Evolutionary conservation across 2,888 invertebrate species (phyloP), one percentile per base, ranked within the genome.

Genomic region (Ochlodes sylvanus): DNA sequence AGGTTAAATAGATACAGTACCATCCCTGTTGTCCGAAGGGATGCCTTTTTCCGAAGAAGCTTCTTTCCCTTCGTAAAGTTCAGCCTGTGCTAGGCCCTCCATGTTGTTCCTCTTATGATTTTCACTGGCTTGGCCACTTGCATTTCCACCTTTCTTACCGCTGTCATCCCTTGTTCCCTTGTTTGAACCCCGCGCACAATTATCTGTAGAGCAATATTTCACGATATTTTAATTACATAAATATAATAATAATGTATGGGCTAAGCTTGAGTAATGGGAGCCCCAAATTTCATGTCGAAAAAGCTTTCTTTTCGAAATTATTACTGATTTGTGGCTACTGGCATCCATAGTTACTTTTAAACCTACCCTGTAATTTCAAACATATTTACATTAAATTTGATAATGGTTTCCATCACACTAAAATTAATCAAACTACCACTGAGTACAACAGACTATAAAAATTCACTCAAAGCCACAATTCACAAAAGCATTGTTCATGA

Each of bases 51-150:
- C 89, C 75, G 84, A 69, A 75, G 79, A 70, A 75, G 84, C 74
- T 73, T 93, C 92, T 79, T 93, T 93, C 73, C 83, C 81, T 77
- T 93, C 92, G 76, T 86, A 87, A 77, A 87, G 87, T 77, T 93
- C 90, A 75, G 85, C 89, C 84, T 88, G 86, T 77, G 90, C 87
- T 91, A 90, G 89, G 90, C 89, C 77, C 77, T 92, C 92, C 92
- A 92, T 92, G 82, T 84, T 91, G 81, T 75, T 83, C 77, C 87
- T 83, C 82, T 92, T 92, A 78, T 79, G 82, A 74, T 77, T 78
- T 71, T 90, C 87, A 72, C 84, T 27, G 27, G 27, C 82, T 78
- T 80, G 82, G 74, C 80, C 77, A 87, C 84, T 89, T 74, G 89
- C 91, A 90, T 90, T 88, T 84, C 88, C 79, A 79, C 85, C 83